These are phyloP conservation scores for Nothoprocta perdicaria DNA, from an alignment of 2,113 vertebrate genomes.

Conservation along the genomic window DNA sequence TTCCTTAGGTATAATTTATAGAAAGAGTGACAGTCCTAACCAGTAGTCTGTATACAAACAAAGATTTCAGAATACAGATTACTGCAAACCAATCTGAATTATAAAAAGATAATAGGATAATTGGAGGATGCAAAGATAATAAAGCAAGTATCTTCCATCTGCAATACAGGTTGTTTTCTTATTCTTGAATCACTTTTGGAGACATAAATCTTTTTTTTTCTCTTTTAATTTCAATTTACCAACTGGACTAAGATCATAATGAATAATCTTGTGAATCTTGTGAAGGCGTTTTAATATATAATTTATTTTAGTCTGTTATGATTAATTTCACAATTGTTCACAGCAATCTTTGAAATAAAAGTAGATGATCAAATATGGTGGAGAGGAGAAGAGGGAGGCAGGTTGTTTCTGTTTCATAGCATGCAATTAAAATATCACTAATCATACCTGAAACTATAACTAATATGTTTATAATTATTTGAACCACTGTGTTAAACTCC, in stretches of 20 bases:
- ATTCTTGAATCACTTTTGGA: background rate
- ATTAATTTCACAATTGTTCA: background rate
- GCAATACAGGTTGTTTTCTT: background rate
- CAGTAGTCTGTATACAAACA: background rate
- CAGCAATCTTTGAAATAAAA: background rate
- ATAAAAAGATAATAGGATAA: background rate
- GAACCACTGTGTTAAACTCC: accelerated
- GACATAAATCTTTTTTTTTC: background rate
- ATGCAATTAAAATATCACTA: background rate
- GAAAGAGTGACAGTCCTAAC: background rate
- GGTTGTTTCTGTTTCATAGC: background rate
- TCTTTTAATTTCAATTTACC: background rate
- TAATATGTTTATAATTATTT: background rate
- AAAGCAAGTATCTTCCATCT: no score
- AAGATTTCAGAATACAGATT: background rate
- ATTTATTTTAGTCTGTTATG: background rate
- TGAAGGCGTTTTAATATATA: background rate
- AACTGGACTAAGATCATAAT: background rate
- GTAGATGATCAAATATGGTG: background rate
- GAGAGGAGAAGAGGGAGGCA: background rate
- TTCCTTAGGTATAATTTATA: background rate
- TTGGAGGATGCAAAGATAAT: no score
- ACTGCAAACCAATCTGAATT: background rate
- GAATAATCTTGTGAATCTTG: background rate
- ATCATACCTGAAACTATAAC: background rate